These are phyloP conservation scores for Chinchilla lanigera DNA, from an alignment of 2,113 vertebrate species.

Conservation along the genomic window DNA sequence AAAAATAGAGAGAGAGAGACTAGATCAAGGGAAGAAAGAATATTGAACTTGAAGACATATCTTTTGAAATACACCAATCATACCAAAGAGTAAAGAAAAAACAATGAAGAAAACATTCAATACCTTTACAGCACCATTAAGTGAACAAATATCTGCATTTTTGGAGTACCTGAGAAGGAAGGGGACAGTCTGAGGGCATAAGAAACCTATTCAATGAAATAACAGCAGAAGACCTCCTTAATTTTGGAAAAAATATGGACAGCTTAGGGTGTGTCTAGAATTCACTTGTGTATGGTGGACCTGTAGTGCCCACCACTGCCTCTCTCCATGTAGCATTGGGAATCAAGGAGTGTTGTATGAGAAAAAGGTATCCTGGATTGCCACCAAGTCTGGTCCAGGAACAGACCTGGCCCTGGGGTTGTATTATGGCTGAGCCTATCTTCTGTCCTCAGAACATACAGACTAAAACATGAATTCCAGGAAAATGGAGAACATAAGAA, in stretches of 20 bases:
- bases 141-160: not conserved
- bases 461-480: not conserved
- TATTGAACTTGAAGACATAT: not conserved
- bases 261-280: not conserved
- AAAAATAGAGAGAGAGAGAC: not conserved
- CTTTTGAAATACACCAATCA: not conserved
- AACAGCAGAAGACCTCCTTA: not conserved
- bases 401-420: not conserved
- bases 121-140: not conserved
- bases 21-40: not conserved
- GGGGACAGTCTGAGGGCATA: not conserved
- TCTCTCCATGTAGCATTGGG: not conserved
- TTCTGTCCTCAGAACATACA: not conserved
- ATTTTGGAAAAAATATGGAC: not conserved
- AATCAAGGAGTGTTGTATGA: not conserved
- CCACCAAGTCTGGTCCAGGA: not conserved
- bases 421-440: not conserved
- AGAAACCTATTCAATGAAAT: not conserved
- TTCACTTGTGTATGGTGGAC: not conserved
- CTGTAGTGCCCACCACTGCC: not conserved
- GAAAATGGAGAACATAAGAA: not conserved
- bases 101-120: not conserved
- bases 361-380: not conserved
- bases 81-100: not conserved
- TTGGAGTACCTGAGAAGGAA: not conserved